Evolutionary conservation across 2,113 vertebrate genomes (phyloP), one percentile per base, ranked within the genome.

Genomic region (Lepus europaeus): DNA sequence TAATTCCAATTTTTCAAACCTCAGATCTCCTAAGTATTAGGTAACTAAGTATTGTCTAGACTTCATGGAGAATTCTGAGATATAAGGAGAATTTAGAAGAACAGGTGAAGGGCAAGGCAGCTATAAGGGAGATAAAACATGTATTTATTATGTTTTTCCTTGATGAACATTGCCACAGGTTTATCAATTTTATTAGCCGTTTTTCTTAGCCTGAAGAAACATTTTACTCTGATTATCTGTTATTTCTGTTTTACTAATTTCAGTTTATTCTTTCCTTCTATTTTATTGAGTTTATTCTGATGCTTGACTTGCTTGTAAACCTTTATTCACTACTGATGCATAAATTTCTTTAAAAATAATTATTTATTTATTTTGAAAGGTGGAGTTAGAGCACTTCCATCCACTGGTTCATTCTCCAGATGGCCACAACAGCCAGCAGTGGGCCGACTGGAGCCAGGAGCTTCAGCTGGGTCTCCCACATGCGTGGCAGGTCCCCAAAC

Each of bases 201-300:
- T 72, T 72, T 90, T 78, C 7, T 87, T 87, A 84, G 92, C 27
- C 53, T n/a, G 73, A 31, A 82, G 64, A 90, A 36, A 88, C 36
- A 73, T 85, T 78, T 76, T 25, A 12, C 68, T 61, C 76, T 80
- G 53, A 89, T 84, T 79, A 31, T 83, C 25, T 77, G 29, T 20
- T 63, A n/a, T 91, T 80, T 95, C 8, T 83, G 0, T 72, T 82
- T 20, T 79, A 29, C 64, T 91, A 36, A 61, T 69, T 95, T 80
- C 20, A 14, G 0, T 87, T 92, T 51, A 63, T 76, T 92, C 88
- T 5, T 82, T n/a, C 23, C 19, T 87, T 27, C 19, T 45, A 61
- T 45, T 89, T 86, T 89, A 4, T 78, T 93, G 59, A 72, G 10
- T 90, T 87, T 93, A 49, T 64, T 84, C 81, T 80, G 16, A 36